These are phyloP conservation scores for Arctocebus calabarensis DNA, from an alignment of 2,797 vertebrate genomes.

Conservation along the genomic window DNA sequence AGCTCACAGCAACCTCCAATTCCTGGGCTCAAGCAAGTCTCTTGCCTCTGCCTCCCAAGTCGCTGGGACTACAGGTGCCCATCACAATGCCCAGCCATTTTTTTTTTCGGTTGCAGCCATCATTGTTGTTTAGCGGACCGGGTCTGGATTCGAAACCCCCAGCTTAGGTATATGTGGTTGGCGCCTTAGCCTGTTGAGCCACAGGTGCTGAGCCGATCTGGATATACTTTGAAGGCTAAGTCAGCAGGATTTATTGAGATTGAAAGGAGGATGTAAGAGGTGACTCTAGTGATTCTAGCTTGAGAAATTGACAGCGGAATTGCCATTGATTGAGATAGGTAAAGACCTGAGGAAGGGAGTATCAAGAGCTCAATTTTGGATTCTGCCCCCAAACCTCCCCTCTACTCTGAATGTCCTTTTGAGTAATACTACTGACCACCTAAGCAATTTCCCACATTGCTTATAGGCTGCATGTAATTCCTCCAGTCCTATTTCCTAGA, in stretches of 20 bases:
- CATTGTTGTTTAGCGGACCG: too few species aligned
- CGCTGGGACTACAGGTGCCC: too few species aligned
- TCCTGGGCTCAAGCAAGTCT: too few species aligned
- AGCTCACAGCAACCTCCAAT: too few species aligned
- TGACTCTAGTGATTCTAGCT: neutral
- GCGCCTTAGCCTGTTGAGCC: too few species aligned
- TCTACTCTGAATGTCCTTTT: neutral
- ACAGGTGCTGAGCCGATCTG: too few species aligned
- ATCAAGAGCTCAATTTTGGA: neutral
- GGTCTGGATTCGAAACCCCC: too few species aligned
- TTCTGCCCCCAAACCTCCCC: neutral
- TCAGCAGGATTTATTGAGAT: neutral
- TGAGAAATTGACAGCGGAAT: neutral
- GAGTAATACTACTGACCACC: neutral
- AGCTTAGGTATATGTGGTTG: too few species aligned
- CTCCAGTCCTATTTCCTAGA: neutral
- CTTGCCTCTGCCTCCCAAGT: too few species aligned
- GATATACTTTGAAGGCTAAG: neutral
- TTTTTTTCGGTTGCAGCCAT: too few species aligned
- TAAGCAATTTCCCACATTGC: neutral
- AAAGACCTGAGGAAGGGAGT: neutral
- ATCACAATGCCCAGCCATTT: too few species aligned
- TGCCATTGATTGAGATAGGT: neutral
- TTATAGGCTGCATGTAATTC: neutral
- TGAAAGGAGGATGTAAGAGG: neutral